Conservation (phyloP, 2,113 vertebrate species). For the Cephalopholis sonnerati region DNA sequence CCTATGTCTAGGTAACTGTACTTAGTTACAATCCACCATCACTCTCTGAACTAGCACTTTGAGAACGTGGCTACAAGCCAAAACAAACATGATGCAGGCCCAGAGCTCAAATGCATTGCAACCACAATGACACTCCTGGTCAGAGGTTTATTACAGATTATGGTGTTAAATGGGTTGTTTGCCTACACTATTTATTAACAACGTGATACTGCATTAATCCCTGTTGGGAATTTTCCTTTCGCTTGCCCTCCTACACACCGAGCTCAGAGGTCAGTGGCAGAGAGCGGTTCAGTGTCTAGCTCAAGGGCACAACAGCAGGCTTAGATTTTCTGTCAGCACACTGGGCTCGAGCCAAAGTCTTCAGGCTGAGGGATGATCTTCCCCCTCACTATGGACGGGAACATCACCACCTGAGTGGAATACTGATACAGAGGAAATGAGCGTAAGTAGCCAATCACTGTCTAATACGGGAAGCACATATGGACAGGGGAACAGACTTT, state of each 20-base stretch:
- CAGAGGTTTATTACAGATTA: neutral
- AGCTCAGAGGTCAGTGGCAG: conserved; percentile 35
- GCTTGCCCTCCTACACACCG: neutral
- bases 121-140: neutral
- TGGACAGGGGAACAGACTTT: too few species aligned
- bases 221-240: conserved; percentile 4
- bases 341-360: conserved; percentile 30
- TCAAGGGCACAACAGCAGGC: conserved; percentile 54
- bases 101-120: neutral
- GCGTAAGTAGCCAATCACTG: too few species aligned
- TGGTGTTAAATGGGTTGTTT: neutral
- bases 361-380: conserved; percentile 29
- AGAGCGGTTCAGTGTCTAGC: conserved; percentile 35
- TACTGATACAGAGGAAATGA: conserved; percentile 1
- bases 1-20: too few species aligned
- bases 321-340: conserved; percentile 30
- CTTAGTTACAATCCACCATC: too few species aligned
- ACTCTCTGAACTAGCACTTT: neutral
- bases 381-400: conserved; percentile 5
- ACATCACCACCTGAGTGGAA: conserved; percentile 23
- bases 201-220: neutral
- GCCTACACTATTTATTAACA: neutral
- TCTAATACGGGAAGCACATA: too few species aligned
- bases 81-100: neutral
- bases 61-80: neutral